phyloP scores from a whole-genome alignment of 1,140 invertebrate genomes.

The Drosophila aff. region DNA sequence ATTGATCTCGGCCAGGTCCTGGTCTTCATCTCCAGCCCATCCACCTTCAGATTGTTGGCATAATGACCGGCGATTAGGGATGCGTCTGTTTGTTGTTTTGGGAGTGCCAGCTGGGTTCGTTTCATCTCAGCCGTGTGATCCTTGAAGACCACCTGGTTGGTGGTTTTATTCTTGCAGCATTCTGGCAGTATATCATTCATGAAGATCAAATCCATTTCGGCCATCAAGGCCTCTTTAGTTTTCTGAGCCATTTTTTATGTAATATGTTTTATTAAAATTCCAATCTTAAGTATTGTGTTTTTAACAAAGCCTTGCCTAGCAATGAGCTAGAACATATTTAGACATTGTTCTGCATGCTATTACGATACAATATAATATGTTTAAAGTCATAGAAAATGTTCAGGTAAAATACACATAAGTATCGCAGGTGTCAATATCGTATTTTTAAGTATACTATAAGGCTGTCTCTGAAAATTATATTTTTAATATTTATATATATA shows the following conservation, averaged over 20 bases:
- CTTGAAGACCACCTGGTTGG: conserved; percentile 34
- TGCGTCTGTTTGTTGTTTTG: conserved; percentile 48
- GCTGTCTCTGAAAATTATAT: background rate
- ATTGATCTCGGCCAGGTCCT: conserved; percentile 60
- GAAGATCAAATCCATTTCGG: conserved; percentile 38
- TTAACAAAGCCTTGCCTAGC: background rate
- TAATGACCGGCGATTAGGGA: conserved; percentile 59
- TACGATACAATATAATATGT: background rate
- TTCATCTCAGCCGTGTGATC: conserved; percentile 3
- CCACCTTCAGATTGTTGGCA: conserved; percentile 61
- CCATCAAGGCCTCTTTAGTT: conserved; percentile 2
- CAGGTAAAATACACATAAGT: too few species aligned
- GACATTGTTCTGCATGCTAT: background rate
- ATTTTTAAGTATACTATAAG: background rate
- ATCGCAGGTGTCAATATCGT: too few species aligned
- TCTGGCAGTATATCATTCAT: conserved; percentile 36
- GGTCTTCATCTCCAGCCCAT: conserved; percentile 31
- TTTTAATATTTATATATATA: too few species aligned
- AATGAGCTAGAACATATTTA: too few species aligned
- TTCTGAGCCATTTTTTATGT: conserved; percentile 12
- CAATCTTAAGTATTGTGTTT: background rate
- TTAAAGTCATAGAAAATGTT: too few species aligned
- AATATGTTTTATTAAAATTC: too few species aligned
- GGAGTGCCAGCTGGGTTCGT: background rate
- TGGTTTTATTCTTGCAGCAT: conserved; percentile 29